These are phyloP conservation scores for Triplophysa tibetana DNA, from an alignment of 2,113 vertebrate genomes.

Conservation along the genomic window DNA sequence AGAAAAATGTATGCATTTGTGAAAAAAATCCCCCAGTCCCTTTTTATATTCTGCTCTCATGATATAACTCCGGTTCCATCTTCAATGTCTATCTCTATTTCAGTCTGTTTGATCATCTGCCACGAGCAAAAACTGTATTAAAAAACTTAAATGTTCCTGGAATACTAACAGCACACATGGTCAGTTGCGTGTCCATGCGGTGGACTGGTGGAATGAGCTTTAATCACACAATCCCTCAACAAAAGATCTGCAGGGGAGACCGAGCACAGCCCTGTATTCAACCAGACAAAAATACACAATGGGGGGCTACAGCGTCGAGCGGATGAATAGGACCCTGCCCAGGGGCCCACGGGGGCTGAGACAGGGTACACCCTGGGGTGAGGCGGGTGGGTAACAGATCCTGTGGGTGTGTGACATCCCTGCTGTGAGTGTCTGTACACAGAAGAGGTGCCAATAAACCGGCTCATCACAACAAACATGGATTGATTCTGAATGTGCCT, in stretches of 20 bases:
- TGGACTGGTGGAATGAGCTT: conserved; percentile 67
- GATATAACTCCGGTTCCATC: too few species aligned
- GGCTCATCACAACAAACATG: conserved; percentile 47
- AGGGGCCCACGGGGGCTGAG: conserved; percentile 58
- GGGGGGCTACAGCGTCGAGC: conserved; percentile 69
- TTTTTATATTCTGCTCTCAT: too few species aligned
- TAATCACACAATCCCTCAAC: conserved; percentile 62
- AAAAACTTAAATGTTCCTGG: background rate
- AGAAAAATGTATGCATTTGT: too few species aligned
- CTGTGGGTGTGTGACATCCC: conserved; percentile 37
- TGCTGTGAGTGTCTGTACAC: conserved; percentile 40
- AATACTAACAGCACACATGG: background rate
- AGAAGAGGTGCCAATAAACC: conserved; percentile 50
- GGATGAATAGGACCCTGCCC: conserved; percentile 68
- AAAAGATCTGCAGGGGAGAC: conserved; percentile 69
- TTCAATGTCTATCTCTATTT: too few species aligned
- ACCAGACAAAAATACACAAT: conserved; percentile 66
- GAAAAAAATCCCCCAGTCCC: too few species aligned
- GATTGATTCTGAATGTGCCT: conserved; percentile 15
- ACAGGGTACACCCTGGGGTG: conserved; percentile 57
- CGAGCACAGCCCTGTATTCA: conserved; percentile 63
- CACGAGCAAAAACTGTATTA: background rate
- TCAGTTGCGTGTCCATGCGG: conserved; percentile 39
- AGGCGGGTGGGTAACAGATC: conserved; percentile 56
- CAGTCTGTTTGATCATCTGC: too few species aligned